These are phyloP conservation scores for Coptotermes formosanus DNA, from an alignment of 1,140 invertebrate genomes.

Conservation along the genomic window DNA sequence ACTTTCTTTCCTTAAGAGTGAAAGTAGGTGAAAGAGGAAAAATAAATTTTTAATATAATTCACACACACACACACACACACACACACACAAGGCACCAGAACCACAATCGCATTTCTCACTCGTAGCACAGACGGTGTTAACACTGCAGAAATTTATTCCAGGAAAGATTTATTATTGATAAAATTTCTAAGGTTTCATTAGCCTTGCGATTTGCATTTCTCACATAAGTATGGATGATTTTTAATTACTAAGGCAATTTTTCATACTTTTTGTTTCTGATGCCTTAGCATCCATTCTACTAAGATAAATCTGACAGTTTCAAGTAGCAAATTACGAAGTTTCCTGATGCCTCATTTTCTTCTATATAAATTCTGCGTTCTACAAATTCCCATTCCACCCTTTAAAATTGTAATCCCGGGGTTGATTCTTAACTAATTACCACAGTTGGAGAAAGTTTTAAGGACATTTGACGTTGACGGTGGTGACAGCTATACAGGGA, in stretches of 20 bases:
- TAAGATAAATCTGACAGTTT: neutral
- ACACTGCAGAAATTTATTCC: no score
- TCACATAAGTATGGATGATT: neutral
- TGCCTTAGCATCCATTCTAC: neutral
- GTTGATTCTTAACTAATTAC: constrained; percentile 17
- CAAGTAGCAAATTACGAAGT: neutral
- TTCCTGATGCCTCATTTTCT: neutral
- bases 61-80: no score
- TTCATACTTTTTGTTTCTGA: neutral
- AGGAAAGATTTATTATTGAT: no score
- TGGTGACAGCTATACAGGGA: constrained; percentile 4
- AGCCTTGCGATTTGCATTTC: neutral
- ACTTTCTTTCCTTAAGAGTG: no score
- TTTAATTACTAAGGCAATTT: neutral
- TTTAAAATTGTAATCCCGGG: constrained; percentile 13
- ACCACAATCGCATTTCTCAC: no score
- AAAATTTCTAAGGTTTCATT: no score
- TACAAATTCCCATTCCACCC: neutral
- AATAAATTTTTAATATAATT: no score
- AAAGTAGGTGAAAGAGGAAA: no score
- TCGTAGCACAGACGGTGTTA: no score
- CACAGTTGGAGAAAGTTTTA: constrained; percentile 12
- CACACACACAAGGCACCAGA: no score
- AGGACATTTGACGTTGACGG: neutral
- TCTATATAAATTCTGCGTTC: constrained; percentile 3